Base-by-base conservation (phyloP, 1,140 invertebrate genomes). In the Nebria ingens region DNA sequence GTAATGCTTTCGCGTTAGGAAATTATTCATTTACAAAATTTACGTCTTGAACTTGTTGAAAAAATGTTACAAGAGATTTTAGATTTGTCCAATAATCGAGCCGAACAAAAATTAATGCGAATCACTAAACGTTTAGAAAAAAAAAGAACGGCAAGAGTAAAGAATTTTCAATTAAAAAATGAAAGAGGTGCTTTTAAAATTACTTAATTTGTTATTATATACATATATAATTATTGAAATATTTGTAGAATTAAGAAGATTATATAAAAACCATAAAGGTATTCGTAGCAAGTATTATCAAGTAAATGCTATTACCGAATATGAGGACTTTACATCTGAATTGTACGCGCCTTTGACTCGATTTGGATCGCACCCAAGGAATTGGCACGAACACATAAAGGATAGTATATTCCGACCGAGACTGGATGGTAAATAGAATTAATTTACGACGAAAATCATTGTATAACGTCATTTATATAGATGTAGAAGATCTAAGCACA, bases 11-110 rank as follows among this genome's bases (percentile, higher is more conserved):
- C 22, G 17, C 13, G 2, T 54, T 56, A 82, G 79, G 80, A 82
- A 66, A 81, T 84, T 58, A 75, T 82, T 61, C 76, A 77, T 25
- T 72, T 82, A 19, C 77, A 81, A 64, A 70, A 77, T 34, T 70
- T 79, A 4, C 68, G 79, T 3, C 66, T 82, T 58, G 66, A 75
- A 3, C 64, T 81, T 6, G 68, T 79, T 4, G 70, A 77, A 52
- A 69, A 71, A 59, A 70, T 72, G 55, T 58, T 73, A 22, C 57
- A 61, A 23, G 69, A 71, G 53, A 40, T 69, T 25, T 64, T 71
- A 3, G 59, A 64, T 25, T 67, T 69, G 55, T 62, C 65, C 13
- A 68, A 65, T 0, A 68, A 54, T 49, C 59, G 74, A 60, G 69
- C 64, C 15, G 68, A 71, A 15, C 61, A 60, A 25, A 77, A 77